phyloP scores from a whole-genome alignment of 2,113 vertebrate genomes.

The Entomyzon cyanotis region DNA sequence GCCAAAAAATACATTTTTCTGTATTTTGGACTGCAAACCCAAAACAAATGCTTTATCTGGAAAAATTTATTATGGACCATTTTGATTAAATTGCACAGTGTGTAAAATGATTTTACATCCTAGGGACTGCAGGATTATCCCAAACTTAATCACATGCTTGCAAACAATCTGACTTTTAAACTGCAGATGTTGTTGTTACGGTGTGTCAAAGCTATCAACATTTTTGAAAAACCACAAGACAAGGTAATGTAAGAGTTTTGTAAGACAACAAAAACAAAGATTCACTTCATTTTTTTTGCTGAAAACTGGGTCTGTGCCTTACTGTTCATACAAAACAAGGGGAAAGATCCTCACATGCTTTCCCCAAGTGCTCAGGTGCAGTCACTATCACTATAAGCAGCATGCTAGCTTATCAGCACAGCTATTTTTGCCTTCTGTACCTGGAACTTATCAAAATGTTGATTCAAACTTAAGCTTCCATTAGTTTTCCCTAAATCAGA shows the following conservation, averaged over 20 bases:
- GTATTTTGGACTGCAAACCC: neutral
- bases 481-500: neutral
- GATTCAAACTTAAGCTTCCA: neutral
- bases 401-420: neutral
- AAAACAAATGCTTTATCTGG: neutral
- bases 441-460: neutral
- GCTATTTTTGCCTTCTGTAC: neutral
- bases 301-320: neutral
- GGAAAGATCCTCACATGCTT: neutral
- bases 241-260: neutral
- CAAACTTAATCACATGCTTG: neutral
- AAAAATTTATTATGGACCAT: neutral
- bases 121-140: neutral
- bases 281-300: neutral
- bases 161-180: neutral
- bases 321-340: neutral
- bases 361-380: accelerated
- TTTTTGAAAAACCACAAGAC: neutral
- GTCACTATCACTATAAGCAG: neutral
- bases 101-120: neutral
- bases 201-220: neutral
- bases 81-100: neutral
- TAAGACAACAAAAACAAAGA: neutral
- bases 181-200: neutral
- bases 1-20: neutral